Conservation (phyloP, 2,113 vertebrate species). For the Gadus macrocephalus region DNA sequence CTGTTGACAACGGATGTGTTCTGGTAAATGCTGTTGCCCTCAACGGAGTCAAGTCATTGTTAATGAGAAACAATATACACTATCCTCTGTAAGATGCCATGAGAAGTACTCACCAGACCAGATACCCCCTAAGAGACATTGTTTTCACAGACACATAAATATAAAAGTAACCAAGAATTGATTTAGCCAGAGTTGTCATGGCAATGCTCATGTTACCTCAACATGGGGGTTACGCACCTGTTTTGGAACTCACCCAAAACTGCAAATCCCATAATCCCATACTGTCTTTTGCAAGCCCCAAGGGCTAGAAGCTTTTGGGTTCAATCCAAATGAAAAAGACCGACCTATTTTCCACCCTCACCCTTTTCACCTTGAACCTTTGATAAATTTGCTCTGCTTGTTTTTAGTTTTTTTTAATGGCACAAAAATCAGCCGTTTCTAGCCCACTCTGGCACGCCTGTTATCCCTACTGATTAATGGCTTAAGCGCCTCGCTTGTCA, state of each 20-base stretch:
- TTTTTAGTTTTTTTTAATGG: not conserved
- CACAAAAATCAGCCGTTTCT: not conserved
- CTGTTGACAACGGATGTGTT: constrained; percentile 15
- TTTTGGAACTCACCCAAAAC: constrained; percentile 59
- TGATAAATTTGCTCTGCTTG: not conserved
- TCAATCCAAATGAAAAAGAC: constrained; percentile 45
- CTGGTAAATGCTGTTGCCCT: constrained; percentile 29
- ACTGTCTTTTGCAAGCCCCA: constrained; percentile 48
- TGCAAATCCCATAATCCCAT: constrained; percentile 62
- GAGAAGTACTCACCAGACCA: constrained; percentile 26
- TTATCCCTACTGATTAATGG: constrained; percentile 37
- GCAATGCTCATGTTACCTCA: constrained; percentile 45
- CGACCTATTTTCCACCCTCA: constrained; percentile 33
- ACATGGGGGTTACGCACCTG: constrained; percentile 55
- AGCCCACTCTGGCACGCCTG: not conserved
- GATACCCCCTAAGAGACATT: not conserved
- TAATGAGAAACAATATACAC: not conserved
- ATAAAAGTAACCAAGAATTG: constrained; percentile 1
- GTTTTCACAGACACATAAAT: not conserved
- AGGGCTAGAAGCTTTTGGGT: constrained; percentile 48
- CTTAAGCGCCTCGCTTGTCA: constrained; percentile 29
- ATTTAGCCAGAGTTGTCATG: constrained; percentile 34
- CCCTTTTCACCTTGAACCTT: constrained; percentile 28
- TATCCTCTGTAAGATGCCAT: constrained; percentile 17
- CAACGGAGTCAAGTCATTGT: not conserved